phyloP scores from a whole-genome alignment of 2,888 invertebrate genomes.

The Geotrupes spiniger region DNA sequence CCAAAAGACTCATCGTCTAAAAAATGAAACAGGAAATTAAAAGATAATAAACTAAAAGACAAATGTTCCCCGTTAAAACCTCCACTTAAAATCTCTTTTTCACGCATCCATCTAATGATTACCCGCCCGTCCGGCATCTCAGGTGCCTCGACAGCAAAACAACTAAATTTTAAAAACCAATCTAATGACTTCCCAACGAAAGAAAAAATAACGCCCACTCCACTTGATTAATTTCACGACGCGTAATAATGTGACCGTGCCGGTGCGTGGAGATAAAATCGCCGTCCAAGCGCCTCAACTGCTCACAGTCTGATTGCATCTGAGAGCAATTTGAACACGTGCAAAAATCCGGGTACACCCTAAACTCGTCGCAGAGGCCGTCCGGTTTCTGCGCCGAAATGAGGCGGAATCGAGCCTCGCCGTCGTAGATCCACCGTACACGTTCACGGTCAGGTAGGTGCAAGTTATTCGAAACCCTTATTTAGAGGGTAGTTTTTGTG shows the following conservation, averaged over 20 bases:
- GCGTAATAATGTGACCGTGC: neutral
- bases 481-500: constrained; percentile 38
- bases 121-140: too few species aligned
- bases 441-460: constrained; percentile 27
- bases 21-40: too few species aligned
- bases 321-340: constrained; percentile 39
- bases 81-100: too few species aligned
- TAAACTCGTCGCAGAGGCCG: too few species aligned
- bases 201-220: neutral
- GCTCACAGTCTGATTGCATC: constrained; percentile 1
- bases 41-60: too few species aligned
- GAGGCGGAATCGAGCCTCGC: too few species aligned
- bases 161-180: too few species aligned
- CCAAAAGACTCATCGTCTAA: too few species aligned
- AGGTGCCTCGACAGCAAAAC: too few species aligned
- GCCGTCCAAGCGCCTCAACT: neutral
- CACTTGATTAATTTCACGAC: neutral
- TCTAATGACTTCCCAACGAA: neutral
- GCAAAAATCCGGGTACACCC: constrained; percentile 25
- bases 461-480: constrained; percentile 39
- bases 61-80: too few species aligned
- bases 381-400: too few species aligned
- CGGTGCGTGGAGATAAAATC: neutral
- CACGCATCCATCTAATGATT: too few species aligned
- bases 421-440: neutral